These are phyloP conservation scores for Erebia palarica DNA, from an alignment of 2,888 invertebrate genomes.

Conservation along the genomic window DNA sequence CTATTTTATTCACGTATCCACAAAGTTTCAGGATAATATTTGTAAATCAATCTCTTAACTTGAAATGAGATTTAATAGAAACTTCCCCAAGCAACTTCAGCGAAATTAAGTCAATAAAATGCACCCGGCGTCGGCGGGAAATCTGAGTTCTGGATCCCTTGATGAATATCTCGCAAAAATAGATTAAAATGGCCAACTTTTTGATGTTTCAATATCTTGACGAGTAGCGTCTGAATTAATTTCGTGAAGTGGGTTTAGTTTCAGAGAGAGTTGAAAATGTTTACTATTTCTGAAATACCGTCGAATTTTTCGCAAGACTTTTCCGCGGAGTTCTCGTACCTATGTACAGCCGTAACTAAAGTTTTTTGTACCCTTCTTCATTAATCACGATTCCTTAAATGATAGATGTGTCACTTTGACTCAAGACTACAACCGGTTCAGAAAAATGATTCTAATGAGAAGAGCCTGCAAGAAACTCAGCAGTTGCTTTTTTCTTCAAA, in stretches of 20 bases:
- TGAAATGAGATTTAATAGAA: slow-evolving; percentile 21
- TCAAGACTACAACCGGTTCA: too few relatives aligned
- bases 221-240: background rate
- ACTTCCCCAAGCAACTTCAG: slow-evolving; percentile 27
- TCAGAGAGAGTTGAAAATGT: background rate
- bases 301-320: too few relatives aligned
- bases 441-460: too few relatives aligned
- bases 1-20: background rate
- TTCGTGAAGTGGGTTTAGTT: background rate
- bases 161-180: slow-evolving; percentile 27
- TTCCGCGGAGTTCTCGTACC: too few relatives aligned
- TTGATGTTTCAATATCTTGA: slow-evolving; percentile 15
- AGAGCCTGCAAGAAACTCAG: too few relatives aligned
- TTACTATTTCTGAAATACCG: too few relatives aligned
- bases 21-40: slow-evolving; percentile 18
- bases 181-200: slow-evolving; percentile 13
- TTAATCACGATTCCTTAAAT: too few relatives aligned
- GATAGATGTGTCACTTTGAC: too few relatives aligned
- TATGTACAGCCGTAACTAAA: too few relatives aligned
- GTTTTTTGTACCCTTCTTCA: too few relatives aligned
- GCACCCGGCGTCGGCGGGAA: slow-evolving; percentile 35
- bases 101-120: slow-evolving; percentile 42
- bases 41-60: slow-evolving; percentile 19
- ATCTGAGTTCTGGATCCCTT: slow-evolving; percentile 33
- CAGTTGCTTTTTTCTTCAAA: too few relatives aligned